Evolutionary conservation across 2,888 invertebrate genomes (phyloP).

Genomic region (Deroplatys truncata): DNA sequence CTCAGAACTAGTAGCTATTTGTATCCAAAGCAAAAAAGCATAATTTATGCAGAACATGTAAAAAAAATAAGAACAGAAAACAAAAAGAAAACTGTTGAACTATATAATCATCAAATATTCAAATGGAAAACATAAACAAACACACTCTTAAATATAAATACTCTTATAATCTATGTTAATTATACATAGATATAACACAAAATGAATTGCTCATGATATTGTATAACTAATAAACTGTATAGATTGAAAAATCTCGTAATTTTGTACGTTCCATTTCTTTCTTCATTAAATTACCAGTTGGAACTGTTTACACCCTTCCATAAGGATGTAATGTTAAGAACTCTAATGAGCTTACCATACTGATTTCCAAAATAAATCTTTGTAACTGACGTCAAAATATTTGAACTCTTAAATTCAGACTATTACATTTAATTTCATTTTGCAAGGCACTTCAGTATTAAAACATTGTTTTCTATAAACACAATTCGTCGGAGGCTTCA

Average conservation of each 20-base stretch:
- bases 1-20: not conserved
- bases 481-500: not conserved
- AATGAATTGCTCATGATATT: not conserved
- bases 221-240: not conserved
- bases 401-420: not conserved
- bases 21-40: not conserved
- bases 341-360: no score
- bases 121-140: not conserved
- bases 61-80: not conserved
- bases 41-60: not conserved
- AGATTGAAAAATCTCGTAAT: not conserved
- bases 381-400: not conserved
- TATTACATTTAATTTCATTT: not conserved
- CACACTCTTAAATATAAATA: not conserved
- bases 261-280: not conserved
- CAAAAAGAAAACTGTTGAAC: not conserved
- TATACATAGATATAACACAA: not conserved
- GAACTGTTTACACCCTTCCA: not conserved
- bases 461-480: not conserved
- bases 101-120: not conserved
- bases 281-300: not conserved
- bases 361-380: no score
- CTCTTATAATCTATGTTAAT: not conserved
- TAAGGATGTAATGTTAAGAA: not conserved
- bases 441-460: not conserved